phyloP scores from a whole-genome alignment of 2,113 vertebrate genomes.

The Prionailurus bengalensis region DNA sequence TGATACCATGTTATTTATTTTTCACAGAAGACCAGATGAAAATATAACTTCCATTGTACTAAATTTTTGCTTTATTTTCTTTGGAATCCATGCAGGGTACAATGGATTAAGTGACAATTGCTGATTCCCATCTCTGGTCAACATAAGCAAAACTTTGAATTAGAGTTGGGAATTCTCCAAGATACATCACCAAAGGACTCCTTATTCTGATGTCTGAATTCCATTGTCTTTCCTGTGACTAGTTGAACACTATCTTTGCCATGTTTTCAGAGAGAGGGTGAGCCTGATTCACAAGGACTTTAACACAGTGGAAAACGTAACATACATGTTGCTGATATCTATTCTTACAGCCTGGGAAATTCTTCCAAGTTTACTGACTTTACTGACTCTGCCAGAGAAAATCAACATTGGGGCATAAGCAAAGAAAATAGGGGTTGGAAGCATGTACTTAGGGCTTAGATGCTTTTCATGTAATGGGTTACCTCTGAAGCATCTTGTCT shows the following conservation, averaged over 20 bases:
- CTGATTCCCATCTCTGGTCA: neutral
- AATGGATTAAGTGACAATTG: neutral
- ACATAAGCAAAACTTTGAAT: slow-evolving; percentile 50
- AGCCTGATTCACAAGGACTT: neutral
- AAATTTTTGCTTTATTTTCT: slow-evolving; percentile 67
- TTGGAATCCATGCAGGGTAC: slow-evolving; percentile 49
- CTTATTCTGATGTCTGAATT: neutral
- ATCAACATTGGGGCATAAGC: slow-evolving; percentile 30
- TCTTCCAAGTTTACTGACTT: neutral
- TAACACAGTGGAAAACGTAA: slow-evolving; percentile 56
- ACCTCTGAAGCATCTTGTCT: neutral
- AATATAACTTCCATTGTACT: neutral
- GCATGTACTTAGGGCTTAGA: slow-evolving; percentile 44
- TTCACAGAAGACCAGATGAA: neutral
- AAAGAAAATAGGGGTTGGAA: slow-evolving; percentile 36
- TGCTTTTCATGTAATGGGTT: neutral
- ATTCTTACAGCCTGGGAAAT: slow-evolving; percentile 49
- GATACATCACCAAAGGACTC: neutral
- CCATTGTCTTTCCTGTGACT: neutral
- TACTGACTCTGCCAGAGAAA: neutral
- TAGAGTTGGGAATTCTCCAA: slow-evolving; percentile 38
- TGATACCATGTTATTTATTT: slow-evolving; percentile 59
- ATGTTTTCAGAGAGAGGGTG: neutral
- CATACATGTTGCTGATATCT: neutral
- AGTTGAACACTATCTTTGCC: neutral